Conservation (phyloP, 2,888 invertebrate genomes). For the Nasonovia ribisnigri region DNA sequence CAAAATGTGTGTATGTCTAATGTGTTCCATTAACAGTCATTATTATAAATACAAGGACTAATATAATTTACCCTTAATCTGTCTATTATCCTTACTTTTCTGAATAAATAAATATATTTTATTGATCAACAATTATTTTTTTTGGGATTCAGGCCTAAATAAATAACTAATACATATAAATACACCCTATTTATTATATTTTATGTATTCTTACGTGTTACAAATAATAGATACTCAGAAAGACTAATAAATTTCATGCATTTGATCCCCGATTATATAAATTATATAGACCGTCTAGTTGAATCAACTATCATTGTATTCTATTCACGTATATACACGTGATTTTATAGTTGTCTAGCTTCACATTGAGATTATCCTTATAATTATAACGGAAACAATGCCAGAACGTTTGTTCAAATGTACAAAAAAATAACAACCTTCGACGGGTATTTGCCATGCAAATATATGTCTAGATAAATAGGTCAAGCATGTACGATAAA, state of each 20-base stretch:
- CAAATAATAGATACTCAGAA: neutral
- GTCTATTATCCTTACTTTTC: neutral
- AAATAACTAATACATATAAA: neutral
- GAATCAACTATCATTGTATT: neutral
- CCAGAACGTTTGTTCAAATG: neutral
- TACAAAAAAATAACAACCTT: neutral
- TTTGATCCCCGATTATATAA: neutral
- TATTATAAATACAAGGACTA: neutral
- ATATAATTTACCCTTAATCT: neutral
- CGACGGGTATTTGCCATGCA: neutral
- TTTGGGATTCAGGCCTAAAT: neutral
- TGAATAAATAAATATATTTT: neutral
- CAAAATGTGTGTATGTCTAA: neutral
- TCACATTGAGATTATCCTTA: neutral
- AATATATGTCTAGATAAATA: neutral
- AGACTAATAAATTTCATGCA: neutral
- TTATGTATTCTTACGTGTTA: neutral
- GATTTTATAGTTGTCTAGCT: neutral
- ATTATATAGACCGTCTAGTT: neutral
- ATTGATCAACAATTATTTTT: neutral
- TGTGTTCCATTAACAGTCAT: neutral
- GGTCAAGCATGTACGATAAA: neutral
- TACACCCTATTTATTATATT: neutral
- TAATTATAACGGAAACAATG: neutral
- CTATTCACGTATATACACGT: neutral